Evolutionary conservation across 2,113 vertebrate genomes (phyloP), one percentile per base, ranked within the genome.

Genomic region (Nycticryphes semicollaris): DNA sequence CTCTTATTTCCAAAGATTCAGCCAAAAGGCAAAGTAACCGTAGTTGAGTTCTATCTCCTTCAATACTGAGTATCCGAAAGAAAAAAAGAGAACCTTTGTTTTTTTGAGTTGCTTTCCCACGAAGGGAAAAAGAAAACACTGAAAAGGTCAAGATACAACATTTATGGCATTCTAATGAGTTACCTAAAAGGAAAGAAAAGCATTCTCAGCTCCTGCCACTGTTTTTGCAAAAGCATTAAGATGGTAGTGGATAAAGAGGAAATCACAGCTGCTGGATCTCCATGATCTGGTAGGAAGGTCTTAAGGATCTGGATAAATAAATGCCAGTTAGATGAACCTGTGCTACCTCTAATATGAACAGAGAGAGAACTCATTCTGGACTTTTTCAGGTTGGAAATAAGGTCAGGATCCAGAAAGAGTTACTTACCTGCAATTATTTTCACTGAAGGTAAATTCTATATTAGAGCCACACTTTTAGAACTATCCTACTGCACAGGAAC

Each of bases 391-490:
- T 10, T 63, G 37, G 17, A 87, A 91, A 48, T 76, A 78, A 85
- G 22, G 11, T 43, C 70, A 94, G 60, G 67, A 94, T 93, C 31
- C 57, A 80, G 57, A 94, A 80, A 91, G 37, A 88, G 68, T 51
- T 84, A 96, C 94, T 96, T 92, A 96, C 94, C 92, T 96, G 93
- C 63, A 97, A 96, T 97, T 96, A 90, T 95, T 96, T 90, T 45
- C 82, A 94, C 96, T 95, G 96, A 97, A 97, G 96, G 96, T 96
- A 96, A 86, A 67, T n/a, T 92, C 93, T 96, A 93, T 75, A 92
- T 86, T 75, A 97, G 93, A 97, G 33, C 92, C 96, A 96, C 96
- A 97, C 96, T 92, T 97, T 81, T 45, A 33, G 22, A 93, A 90
- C 83, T 87, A 81, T 74, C n/a, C 39, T 93, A 75, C 33, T 84